phyloP scores from a whole-genome alignment of 2,797 vertebrate species.

The Tolypeutes matacus region DNA sequence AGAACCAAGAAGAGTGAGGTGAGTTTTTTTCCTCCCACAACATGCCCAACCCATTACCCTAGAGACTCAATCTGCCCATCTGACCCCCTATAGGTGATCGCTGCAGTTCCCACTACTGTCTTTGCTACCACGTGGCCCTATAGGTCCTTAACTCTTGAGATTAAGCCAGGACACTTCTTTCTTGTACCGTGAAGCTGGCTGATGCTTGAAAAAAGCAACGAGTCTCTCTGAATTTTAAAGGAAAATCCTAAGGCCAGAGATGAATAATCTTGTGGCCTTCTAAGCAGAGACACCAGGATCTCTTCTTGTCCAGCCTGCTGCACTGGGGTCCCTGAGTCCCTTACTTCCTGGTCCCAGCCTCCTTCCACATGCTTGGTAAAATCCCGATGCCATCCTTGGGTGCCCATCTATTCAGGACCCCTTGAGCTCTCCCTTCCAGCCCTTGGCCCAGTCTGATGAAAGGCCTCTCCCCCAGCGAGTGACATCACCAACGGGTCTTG shows the following conservation, averaged over 20 bases:
- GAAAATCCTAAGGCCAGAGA: background rate
- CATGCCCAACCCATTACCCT: background rate
- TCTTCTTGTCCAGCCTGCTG: background rate
- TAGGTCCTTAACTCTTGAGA: background rate
- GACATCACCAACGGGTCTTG: background rate
- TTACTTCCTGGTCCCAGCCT: background rate
- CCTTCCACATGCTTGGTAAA: background rate
- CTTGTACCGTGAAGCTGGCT: background rate
- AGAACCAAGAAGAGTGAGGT: background rate
- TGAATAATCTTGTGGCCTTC: background rate
- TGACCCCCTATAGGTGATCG: background rate
- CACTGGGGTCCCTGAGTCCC: background rate
- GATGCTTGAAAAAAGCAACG: background rate
- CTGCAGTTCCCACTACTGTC: background rate
- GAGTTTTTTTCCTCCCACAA: constrained; percentile 35
- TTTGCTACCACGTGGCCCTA: background rate
- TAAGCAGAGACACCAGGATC: background rate
- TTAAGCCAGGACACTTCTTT: constrained; percentile 12
- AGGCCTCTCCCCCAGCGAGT: background rate
- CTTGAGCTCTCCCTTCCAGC: background rate
- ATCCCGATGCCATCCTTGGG: background rate
- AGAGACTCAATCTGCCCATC: background rate
- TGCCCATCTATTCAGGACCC: background rate
- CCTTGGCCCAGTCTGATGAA: background rate
- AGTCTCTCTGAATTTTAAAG: background rate